Conservation (phyloP, 30 jellyfish, hydroid and myxozoan genomes). For the Aurelia coerulea region DNA sequence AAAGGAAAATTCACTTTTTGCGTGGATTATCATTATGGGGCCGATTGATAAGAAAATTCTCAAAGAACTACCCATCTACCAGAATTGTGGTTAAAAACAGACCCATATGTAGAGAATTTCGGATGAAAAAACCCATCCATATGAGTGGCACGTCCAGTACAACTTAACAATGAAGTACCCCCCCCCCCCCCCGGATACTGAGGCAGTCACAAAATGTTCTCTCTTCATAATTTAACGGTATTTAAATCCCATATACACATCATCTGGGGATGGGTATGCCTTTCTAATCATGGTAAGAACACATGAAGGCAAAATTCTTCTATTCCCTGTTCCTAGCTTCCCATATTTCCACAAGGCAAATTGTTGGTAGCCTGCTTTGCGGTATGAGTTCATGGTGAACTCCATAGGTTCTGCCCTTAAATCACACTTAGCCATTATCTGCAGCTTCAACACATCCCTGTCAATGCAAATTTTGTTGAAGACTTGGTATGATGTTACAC, state of each 20-base stretch:
- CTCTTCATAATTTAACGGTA: background rate
- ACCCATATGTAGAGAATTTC: too few species aligned
- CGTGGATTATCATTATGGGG: too few species aligned
- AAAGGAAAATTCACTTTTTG: too few species aligned
- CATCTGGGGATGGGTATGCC: conserved; percentile 9
- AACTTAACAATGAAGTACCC: too few species aligned
- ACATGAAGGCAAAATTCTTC: conserved; percentile 41
- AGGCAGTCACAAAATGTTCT: too few species aligned
- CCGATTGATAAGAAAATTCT: too few species aligned
- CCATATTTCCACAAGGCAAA: conserved; percentile 44
- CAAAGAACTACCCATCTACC: too few species aligned
- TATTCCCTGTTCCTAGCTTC: conserved; percentile 18
- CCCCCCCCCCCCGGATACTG: too few species aligned
- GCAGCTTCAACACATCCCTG: conserved; percentile 1
- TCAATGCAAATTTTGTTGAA: conserved; percentile 19
- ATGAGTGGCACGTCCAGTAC: too few species aligned
- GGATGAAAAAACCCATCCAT: too few species aligned
- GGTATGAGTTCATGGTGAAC: background rate
- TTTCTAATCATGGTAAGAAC: conserved; percentile 15
- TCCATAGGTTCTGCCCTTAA: conserved; percentile 21
- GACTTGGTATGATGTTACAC: conserved; percentile 18
- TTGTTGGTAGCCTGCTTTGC: conserved; percentile 39
- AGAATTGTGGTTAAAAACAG: too few species aligned
- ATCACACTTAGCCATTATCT: conserved; percentile 26
- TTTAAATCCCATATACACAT: conserved; percentile 27